Evolutionary conservation across 2,113 vertebrate species (phyloP).

Genomic region (Aegypius monachus): DNA sequence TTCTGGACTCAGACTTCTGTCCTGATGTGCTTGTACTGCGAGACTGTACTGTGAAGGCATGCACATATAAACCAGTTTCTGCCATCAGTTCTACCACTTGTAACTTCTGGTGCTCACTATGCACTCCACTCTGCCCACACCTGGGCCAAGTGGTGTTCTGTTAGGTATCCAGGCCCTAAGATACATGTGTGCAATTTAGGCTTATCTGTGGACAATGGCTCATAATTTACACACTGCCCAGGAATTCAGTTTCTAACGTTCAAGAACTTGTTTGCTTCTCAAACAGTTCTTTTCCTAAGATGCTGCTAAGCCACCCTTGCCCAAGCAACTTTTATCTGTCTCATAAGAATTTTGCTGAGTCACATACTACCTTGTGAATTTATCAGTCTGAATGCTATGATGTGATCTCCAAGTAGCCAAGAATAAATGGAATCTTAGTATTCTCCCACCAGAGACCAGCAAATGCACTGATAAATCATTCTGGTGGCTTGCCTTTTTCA

Average conservation of each 20-base stretch:
- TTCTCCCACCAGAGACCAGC: not conserved
- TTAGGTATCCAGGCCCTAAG: not conserved
- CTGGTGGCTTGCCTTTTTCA: not conserved
- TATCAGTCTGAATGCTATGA: rapidly evolving
- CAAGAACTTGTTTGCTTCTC: not conserved
- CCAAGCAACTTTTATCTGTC: not conserved
- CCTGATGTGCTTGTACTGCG: not conserved
- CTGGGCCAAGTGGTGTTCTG: not conserved
- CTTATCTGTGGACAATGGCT: not conserved
- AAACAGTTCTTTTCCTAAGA: not conserved
- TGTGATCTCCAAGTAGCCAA: not conserved
- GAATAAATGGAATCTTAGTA: not conserved
- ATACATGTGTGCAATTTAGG: rapidly evolving
- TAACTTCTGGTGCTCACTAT: not conserved
- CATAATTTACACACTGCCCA: not conserved
- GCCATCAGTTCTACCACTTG: not conserved
- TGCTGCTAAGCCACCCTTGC: not conserved
- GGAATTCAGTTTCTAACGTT: not conserved
- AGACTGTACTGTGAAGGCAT: rapidly evolving
- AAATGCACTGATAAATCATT: not conserved
- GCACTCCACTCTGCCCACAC: not conserved
- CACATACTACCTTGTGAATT: rapidly evolving
- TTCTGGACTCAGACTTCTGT: not conserved
- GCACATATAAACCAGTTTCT: not conserved
- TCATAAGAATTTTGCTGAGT: not conserved